Conservation (phyloP, 2,888 invertebrate species). For the Hypercompe scribonia region DNA sequence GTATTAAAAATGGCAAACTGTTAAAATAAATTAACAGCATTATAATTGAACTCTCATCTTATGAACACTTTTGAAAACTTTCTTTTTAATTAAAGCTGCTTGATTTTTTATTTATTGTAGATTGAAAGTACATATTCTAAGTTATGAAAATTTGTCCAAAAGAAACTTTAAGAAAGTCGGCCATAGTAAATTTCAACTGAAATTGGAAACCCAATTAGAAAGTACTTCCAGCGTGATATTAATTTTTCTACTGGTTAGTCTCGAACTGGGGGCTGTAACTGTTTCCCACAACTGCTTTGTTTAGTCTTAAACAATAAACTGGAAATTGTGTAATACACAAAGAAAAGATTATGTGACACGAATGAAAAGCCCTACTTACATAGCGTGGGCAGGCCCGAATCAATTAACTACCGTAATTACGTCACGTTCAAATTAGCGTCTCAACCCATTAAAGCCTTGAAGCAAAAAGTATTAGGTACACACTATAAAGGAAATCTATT, state of each 20-base stretch:
- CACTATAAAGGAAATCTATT: neutral
- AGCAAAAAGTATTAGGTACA: slow-evolving; percentile 18
- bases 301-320: neutral
- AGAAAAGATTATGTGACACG: neutral
- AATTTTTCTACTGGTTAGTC: neutral
- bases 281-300: neutral
- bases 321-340: neutral
- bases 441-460: slow-evolving; percentile 16
- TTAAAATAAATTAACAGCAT: neutral
- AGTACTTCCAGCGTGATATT: neutral
- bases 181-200: neutral
- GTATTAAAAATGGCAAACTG: neutral
- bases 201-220: neutral
- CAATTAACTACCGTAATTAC: slow-evolving; percentile 26
- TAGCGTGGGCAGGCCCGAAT: slow-evolving; percentile 11
- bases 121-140: neutral
- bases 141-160: neutral
- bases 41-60: neutral
- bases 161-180: neutral
- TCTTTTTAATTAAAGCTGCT: neutral
- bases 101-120: neutral
- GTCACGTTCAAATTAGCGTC: slow-evolving; percentile 21
- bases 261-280: neutral
- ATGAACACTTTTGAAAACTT: neutral
- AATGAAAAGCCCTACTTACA: slow-evolving; percentile 6